A percentile compares a stretch with the other conserved stretches of the same genome.
Evolutionary conservation across 2,888 invertebrate genomes (phyloP).

Genomic region (Esperia sulphurella): DNA sequence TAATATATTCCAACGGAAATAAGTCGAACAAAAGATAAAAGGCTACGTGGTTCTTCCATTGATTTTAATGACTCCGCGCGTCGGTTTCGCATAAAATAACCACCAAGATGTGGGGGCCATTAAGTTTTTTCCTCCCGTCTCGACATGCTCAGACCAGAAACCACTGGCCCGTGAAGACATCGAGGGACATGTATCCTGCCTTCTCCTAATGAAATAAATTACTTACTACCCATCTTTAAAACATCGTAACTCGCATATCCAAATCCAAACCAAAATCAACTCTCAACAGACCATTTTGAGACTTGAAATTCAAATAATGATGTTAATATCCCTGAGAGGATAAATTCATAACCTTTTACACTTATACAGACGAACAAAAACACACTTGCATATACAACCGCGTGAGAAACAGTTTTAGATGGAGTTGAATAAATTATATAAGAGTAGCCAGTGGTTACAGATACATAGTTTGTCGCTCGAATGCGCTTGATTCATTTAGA

Average conservation of each 20-base stretch:
- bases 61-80: slow-evolving; percentile 50
- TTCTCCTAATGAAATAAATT: slow-evolving; percentile 77
- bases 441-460: slow-evolving; percentile 21
- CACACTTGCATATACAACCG: slow-evolving; percentile 30
- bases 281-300: background rate
- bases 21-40: slow-evolving; percentile 57
- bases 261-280: slow-evolving; percentile 17
- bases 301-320: slow-evolving; percentile 16
- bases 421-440: slow-evolving; percentile 38
- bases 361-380: slow-evolving; percentile 22
- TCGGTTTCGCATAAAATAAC: slow-evolving; percentile 61
- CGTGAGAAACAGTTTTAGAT: slow-evolving; percentile 49
- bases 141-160: slow-evolving; percentile 54
- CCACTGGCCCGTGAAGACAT: slow-evolving; percentile 70
- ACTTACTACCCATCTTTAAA: slow-evolving; percentile 27
- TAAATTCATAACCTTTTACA: slow-evolving; percentile 61
- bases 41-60: slow-evolving; percentile 60
- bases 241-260: slow-evolving; percentile 22
- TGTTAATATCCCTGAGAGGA: slow-evolving; percentile 34
- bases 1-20: slow-evolving; percentile 73
- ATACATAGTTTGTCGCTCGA: slow-evolving; percentile 38
- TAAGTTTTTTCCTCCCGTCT: slow-evolving; percentile 66
- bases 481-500: slow-evolving; percentile 45
- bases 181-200: slow-evolving; percentile 77
- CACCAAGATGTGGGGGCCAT: slow-evolving; percentile 53